Percentiles rank a stretch among this genome's conserved stretches.
These are phyloP conservation scores for Sciurus vulgaris DNA, from an alignment of 2,797 vertebrate species.

Conservation along the genomic window DNA sequence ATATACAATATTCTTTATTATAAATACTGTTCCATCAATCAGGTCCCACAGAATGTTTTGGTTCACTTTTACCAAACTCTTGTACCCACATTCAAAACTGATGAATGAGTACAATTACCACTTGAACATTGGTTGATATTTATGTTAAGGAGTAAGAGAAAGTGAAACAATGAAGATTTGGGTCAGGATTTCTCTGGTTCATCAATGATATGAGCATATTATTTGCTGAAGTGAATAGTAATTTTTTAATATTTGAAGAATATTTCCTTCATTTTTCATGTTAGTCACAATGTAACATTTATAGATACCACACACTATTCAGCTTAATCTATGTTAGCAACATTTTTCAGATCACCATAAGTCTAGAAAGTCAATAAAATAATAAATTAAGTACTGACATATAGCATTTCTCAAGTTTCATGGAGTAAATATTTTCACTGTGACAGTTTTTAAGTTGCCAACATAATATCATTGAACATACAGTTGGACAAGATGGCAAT, in stretches of 20 bases:
- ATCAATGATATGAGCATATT: neutral
- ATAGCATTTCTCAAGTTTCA: neutral
- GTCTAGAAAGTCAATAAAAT: neutral
- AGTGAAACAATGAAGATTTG: neutral
- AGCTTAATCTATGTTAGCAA: neutral
- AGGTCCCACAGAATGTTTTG: constrained; percentile 9
- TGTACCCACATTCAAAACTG: neutral
- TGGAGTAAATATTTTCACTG: neutral
- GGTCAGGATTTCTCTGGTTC: neutral
- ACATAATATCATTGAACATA: neutral
- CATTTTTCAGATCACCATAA: constrained; percentile 7
- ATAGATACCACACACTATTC: neutral
- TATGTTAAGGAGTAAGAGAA: neutral
- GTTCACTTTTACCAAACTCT: constrained; percentile 18
- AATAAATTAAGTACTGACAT: neutral
- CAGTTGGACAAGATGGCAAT: neutral
- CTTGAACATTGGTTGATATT: neutral
- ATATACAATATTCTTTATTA: neutral
- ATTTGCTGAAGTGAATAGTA: neutral
- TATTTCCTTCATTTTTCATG: constrained; percentile 1
- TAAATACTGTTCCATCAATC: neutral
- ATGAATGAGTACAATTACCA: neutral
- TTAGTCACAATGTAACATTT: neutral
- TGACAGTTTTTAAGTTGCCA: neutral
- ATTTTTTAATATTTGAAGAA: neutral